Base-by-base conservation (phyloP, 2,797 vertebrate genomes). In the Melanotaenia maccullochi region DNA sequence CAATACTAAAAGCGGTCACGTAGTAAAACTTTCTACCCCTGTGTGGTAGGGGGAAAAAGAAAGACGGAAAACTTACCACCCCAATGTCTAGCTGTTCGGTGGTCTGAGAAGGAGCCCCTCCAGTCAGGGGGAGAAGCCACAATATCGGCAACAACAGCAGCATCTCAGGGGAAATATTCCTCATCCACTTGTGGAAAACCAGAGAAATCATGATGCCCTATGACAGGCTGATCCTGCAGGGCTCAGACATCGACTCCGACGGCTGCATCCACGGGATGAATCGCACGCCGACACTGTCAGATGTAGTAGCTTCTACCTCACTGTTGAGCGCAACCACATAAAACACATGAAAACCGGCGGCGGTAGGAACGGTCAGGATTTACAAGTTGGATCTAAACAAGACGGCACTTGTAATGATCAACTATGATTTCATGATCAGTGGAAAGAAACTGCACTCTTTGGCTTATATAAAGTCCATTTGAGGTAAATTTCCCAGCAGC, bases 41-140 rank as follows among this genome's bases (percentile, higher is more conserved):
- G 11, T 22, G n/a, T 11, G 14, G 32, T 32, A 7, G 6, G 6
- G 7, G 7, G 7, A 32, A 32, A 40, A 47, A 62, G 63, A 56
- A 75, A 82, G 11, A 51, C 3, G 8, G 6, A 54, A 16, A 78
- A 85, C 93, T 93, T 87, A 94, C 93, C 93, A 93, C 90, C 85
- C 92, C 93, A 64, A 81, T 93, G 86, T 94, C 93, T 91, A 93
- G 88, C 87, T 94, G 92, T 73, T 93, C 90, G 12, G 88, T 78
- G 3, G 79, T 85, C 61, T 85, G 71, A 68, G 93, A 90, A 2
- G 94, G 94, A 83, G 93, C 94, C 64, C 91, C 92, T 73, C 81
- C 79, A 30, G 76, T 84, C 81, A 86, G 85, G 55, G 90, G 85
- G 66, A 92, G 69, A 75, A 92, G 69, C 63, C 90, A 93, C 73